Base-by-base conservation (phyloP, 2,888 invertebrate species). In the Yponomeuta malinellus region DNA sequence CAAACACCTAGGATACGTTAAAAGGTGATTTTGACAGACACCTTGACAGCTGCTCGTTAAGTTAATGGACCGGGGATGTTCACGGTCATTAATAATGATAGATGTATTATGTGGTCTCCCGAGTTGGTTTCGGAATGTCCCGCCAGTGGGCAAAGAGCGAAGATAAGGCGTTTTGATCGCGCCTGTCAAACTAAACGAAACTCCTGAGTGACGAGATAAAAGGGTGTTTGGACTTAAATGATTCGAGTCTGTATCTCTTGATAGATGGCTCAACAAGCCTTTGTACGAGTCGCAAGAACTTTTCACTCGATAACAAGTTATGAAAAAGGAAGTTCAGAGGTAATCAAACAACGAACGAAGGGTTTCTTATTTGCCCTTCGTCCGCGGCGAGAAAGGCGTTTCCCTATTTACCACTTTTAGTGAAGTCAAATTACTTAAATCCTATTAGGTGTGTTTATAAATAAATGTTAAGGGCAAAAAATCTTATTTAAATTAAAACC, bases 1-100 rank as follows among this genome's bases (percentile, higher is more conserved):
- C 68, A n/a, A 48, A 68, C 68, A 43, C 23, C 68, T 68, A 68
- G 63, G 70, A 70, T 33, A 43, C 64, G 43, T 65, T 67, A 48
- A 63, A 66, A 71, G 70, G 65, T 70, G 71, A 71, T 70, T 69
- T 68, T 68, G 68, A 83, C 78, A 81, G 84, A 85, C 80, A 77
- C 82, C 79, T 79, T 77, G 83, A 84, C 82, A 80, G 79, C 73
- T 73, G 76, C 80, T 83, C 81, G 81, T 82, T 82, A 81, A 77
- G 76, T 77, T 82, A 83, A 84, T 83, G 82, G 79, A 78, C 74
- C 76, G 77, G 74, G 74, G 76, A 75, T 74, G 77, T 74, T 73
- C 76, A 73, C 72, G 72, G 74, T 77, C 80, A 79, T 83, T 83
- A 82, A 84, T 84, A 81, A 83, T 79, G 80, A 80, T 77, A 74